Conservation (phyloP, 2,113 vertebrate genomes). For the Onychorhynchus coronatus region DNA sequence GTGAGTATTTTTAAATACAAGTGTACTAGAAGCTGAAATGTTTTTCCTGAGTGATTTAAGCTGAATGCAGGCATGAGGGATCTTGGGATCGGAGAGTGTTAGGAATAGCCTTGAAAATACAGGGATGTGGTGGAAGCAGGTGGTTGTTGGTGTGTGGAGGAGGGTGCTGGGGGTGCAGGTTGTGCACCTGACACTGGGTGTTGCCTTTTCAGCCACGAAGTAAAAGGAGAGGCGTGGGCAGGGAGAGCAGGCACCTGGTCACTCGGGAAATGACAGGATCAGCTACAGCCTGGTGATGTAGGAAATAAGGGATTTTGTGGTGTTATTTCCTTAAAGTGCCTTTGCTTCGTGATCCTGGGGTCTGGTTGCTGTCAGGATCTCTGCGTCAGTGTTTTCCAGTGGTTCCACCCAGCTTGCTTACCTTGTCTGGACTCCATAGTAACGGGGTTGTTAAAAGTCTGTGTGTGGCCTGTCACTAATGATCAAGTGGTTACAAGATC, state of each 20-base stretch:
- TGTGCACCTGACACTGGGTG: accelerated
- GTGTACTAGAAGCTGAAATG: neutral
- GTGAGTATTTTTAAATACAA: neutral
- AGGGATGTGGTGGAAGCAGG: neutral
- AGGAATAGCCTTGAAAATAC: neutral
- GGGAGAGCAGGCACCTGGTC: neutral
- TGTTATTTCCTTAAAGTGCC: neutral
- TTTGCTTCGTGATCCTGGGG: accelerated
- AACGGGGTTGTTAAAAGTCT: neutral
- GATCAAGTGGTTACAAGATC: neutral
- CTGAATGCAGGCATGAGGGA: neutral
- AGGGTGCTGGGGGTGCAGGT: accelerated
- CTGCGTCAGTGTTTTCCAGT: accelerated
- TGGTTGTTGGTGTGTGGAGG: neutral
- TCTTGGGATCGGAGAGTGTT: accelerated
- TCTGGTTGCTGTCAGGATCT: neutral
- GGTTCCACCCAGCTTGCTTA: neutral
- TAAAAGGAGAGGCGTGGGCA: neutral
- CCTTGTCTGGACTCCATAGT: neutral
- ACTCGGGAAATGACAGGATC: neutral
- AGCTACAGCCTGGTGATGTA: accelerated
- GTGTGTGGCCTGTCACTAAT: neutral
- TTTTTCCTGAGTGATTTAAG: accelerated
- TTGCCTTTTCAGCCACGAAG: neutral
- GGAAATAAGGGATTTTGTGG: neutral